A percentile compares a stretch with the other conserved stretches of the same genome.
These are phyloP conservation scores for Galerucella pusilla DNA, from an alignment of 2,888 invertebrate species.

Conservation along the genomic window DNA sequence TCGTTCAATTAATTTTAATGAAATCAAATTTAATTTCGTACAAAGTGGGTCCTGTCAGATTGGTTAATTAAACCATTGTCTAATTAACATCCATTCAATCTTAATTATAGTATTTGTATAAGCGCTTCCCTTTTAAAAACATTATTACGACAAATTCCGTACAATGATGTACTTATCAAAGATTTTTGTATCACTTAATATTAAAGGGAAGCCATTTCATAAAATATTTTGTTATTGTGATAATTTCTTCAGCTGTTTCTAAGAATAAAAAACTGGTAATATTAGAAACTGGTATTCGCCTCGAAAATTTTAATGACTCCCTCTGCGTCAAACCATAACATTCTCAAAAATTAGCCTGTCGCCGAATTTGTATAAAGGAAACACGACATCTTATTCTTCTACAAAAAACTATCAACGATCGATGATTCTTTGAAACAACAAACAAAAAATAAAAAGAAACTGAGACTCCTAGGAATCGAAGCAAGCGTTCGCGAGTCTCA, in stretches of 20 bases:
- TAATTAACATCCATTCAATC: constrained; percentile 35
- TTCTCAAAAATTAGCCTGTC: constrained; percentile 35
- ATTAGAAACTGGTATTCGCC: constrained; percentile 8
- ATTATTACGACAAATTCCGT: not conserved
- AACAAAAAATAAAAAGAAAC: constrained; percentile 25
- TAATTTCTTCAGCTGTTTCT: not conserved
- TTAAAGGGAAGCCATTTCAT: too few species aligned
- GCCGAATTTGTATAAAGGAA: constrained; percentile 19
- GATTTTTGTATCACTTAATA: not conserved
- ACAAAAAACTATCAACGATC: constrained; percentile 34
- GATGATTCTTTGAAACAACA: constrained; percentile 33
- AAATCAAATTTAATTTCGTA: constrained; percentile 48
- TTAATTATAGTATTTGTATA: constrained; percentile 26
- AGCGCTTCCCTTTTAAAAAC: constrained; percentile 10
- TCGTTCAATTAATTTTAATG: constrained; percentile 54
- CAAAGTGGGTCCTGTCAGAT: constrained; percentile 52
- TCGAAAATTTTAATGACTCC: constrained; percentile 2
- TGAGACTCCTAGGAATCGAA: constrained; percentile 37
- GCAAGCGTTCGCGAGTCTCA: constrained; percentile 17
- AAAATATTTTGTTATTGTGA: not conserved
- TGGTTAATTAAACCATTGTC: constrained; percentile 45
- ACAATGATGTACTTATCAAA: not conserved
- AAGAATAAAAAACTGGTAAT: not conserved
- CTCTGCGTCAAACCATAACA: constrained; percentile 18
- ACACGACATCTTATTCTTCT: constrained; percentile 39